A percentile compares a stretch with the other conserved stretches of the same genome.
These are phyloP conservation scores for Antheraea yamamai DNA, from an alignment of 2,888 invertebrate genomes.

Conservation along the genomic window DNA sequence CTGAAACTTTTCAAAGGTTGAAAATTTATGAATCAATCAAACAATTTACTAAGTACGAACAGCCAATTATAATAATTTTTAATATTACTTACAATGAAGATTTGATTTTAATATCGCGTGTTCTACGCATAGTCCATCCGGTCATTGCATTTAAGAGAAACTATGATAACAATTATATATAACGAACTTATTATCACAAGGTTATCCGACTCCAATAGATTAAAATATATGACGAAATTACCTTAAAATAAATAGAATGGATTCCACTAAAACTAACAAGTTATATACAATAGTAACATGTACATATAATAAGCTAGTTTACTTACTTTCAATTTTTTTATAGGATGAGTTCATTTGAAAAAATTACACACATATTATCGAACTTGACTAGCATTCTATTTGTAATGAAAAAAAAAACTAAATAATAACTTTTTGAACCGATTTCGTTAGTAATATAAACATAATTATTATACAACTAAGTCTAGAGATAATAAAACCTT, in stretches of 20 bases:
- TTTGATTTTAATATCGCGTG: slow-evolving; percentile 68
- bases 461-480: no score
- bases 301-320: neutral
- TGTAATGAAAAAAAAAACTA: neutral
- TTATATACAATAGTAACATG: slow-evolving; percentile 6
- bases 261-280: neutral
- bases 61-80: slow-evolving; percentile 68
- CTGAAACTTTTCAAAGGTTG: slow-evolving; percentile 30
- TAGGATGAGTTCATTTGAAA: slow-evolving; percentile 1
- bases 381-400: neutral
- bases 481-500: no score
- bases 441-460: no score
- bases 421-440: neutral
- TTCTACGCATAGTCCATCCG: slow-evolving; percentile 70
- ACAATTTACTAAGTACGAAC: slow-evolving; percentile 66
- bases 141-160: slow-evolving; percentile 54
- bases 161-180: slow-evolving; percentile 50
- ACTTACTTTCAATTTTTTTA: neutral
- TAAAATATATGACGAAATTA: slow-evolving; percentile 20
- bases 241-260: slow-evolving; percentile 14
- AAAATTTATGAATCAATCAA: slow-evolving; percentile 28
- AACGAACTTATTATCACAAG: slow-evolving; percentile 67
- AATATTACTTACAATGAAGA: slow-evolving; percentile 42
- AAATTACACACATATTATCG: neutral
- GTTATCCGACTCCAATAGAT: slow-evolving; percentile 53